phyloP scores from a whole-genome alignment of 1,140 invertebrate genomes.

The Homarus americanus region DNA sequence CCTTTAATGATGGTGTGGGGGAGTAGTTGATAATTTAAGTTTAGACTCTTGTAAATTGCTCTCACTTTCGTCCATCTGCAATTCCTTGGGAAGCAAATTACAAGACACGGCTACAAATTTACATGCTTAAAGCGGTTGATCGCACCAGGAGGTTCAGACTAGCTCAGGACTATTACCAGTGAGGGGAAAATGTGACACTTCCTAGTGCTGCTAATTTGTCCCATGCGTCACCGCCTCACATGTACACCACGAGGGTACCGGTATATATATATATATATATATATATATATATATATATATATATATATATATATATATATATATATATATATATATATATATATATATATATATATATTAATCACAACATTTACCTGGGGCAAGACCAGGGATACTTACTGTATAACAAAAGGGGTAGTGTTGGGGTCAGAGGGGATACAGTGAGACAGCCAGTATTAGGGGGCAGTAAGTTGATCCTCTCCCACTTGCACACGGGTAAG shows the following conservation, averaged over 20 bases:
- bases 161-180: background rate
- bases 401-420: too few species aligned
- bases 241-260: background rate
- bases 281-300: background rate
- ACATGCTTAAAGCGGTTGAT: background rate
- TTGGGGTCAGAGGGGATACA: too few species aligned
- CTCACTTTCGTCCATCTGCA: background rate
- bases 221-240: background rate
- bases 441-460: too few species aligned
- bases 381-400: too few species aligned
- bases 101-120: too few species aligned
- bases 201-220: background rate
- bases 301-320: background rate
- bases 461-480: too few species aligned
- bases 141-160: background rate
- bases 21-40: background rate
- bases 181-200: background rate
- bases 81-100: background rate
- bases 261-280: conserved; percentile 16
- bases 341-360: background rate
- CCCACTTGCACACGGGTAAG: too few species aligned
- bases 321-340: background rate
- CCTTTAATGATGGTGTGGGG: background rate
- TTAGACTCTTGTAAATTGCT: background rate
- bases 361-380: background rate